Evolutionary conservation across 2,113 vertebrate species (phyloP).

Genomic region (Cryptomyrus ogoouensis): DNA sequence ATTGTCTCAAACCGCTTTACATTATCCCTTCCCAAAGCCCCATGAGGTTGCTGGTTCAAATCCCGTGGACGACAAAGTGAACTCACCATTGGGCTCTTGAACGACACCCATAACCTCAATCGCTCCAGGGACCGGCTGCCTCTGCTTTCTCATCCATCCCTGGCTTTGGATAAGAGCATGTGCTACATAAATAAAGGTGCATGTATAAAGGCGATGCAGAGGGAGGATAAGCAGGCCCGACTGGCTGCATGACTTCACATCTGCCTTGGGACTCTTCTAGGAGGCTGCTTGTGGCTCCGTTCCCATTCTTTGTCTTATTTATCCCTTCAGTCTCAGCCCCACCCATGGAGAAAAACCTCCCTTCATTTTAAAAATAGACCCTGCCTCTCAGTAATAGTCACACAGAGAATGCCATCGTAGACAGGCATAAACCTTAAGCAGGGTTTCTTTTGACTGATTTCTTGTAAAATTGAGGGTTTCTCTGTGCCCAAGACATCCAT

Average conservation of each 20-base stretch:
- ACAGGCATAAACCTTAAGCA: neutral
- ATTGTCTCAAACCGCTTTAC: too few species aligned
- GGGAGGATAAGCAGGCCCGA: neutral
- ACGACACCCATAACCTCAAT: neutral
- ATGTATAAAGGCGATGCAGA: neutral
- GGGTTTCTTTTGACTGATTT: neutral
- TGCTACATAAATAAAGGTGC: neutral
- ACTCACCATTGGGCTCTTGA: neutral
- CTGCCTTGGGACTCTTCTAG: neutral
- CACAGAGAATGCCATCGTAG: neutral
- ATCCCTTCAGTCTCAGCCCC: neutral
- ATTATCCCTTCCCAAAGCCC: neutral
- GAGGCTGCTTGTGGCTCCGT: neutral
- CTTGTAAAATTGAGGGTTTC: neutral
- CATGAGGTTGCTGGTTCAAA: neutral
- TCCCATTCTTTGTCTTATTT: neutral
- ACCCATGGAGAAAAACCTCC: neutral
- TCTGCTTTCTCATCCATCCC: neutral
- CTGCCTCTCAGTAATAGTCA: neutral
- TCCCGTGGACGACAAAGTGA: neutral
- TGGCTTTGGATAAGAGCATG: neutral
- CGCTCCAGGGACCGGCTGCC: neutral
- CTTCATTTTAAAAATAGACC: neutral
- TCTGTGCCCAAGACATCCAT: neutral
- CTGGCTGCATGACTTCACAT: neutral